Conservation (phyloP, 2,797 vertebrate genomes). For the Neosilurus mollespiculum region DNA sequence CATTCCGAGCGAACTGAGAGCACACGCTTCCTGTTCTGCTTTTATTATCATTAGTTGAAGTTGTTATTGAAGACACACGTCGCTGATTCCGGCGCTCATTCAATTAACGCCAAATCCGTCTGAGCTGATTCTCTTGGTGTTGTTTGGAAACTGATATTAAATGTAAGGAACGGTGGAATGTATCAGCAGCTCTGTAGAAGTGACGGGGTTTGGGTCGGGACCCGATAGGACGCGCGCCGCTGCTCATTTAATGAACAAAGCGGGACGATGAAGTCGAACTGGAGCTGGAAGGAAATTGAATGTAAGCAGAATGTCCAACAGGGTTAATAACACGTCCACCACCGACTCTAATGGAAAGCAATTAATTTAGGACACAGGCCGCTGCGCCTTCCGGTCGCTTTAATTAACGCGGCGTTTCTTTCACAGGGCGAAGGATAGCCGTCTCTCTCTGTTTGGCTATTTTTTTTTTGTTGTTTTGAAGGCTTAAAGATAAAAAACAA, state of each 20-base stretch:
- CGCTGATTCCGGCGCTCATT: slow-evolving; percentile 63
- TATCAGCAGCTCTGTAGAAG: slow-evolving; percentile 76
- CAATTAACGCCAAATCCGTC: slow-evolving; percentile 74
- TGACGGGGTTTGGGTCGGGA: slow-evolving; percentile 78
- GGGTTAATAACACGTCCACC: slow-evolving; percentile 80
- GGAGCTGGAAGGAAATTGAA: slow-evolving; percentile 79
- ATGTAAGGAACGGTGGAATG: slow-evolving; percentile 66
- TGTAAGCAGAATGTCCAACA: slow-evolving; percentile 81
- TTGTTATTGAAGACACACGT: slow-evolving; percentile 76
- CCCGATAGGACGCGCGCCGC: slow-evolving; percentile 74
- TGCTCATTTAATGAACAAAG: slow-evolving; percentile 83
- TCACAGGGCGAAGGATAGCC: slow-evolving; percentile 65
- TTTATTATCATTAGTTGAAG: slow-evolving; percentile 69
- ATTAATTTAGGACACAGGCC: slow-evolving; percentile 86
- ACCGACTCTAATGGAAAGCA: slow-evolving; percentile 81
- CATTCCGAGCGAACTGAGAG: slow-evolving; percentile 79
- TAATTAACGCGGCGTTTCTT: slow-evolving; percentile 77
- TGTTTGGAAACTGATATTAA: slow-evolving; percentile 69
- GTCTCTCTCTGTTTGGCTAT: slow-evolving; percentile 47
- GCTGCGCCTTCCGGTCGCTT: slow-evolving; percentile 79
- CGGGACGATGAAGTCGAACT: slow-evolving; percentile 67
- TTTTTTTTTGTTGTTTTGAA: neutral
- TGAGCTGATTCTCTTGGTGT: slow-evolving; percentile 40
- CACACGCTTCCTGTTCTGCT: slow-evolving; percentile 73
- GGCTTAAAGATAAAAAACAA: neutral